These are phyloP conservation scores for Drosophila mojavensis DNA, from an alignment of 1,140 invertebrate genomes.

Conservation along the genomic window DNA sequence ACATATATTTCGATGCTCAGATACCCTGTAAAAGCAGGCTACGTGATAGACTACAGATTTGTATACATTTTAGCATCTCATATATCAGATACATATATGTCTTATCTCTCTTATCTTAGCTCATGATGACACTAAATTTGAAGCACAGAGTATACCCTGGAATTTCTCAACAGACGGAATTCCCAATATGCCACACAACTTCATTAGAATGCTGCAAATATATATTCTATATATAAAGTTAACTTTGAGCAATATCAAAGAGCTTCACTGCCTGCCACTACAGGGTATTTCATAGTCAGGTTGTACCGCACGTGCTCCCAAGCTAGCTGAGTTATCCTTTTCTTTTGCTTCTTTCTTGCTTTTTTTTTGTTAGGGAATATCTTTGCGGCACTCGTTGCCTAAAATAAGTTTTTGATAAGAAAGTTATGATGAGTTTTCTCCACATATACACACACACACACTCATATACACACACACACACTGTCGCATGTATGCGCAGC, in stretches of 20 bases:
- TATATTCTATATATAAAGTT: too few species aligned
- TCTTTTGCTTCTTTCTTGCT: background rate
- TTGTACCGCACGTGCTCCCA: background rate
- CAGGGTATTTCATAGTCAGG: constrained; percentile 16
- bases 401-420: constrained; percentile 80
- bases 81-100: too few species aligned
- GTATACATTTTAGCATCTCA: too few species aligned
- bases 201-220: too few species aligned
- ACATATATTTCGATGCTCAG: too few species aligned
- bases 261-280: background rate
- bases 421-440: constrained; percentile 81
- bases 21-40: too few species aligned
- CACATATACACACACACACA: constrained; percentile 38
- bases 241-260: background rate
- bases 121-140: too few species aligned
- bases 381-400: constrained; percentile 46
- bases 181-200: too few species aligned
- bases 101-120: too few species aligned
- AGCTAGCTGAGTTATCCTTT: constrained; percentile 10
- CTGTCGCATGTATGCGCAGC: constrained; percentile 61
- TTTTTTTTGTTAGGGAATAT: constrained; percentile 35
- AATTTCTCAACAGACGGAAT: too few species aligned
- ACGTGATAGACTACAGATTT: too few species aligned
- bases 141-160: too few species aligned
- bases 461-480: background rate